Conservation (phyloP, 2,797 vertebrate genomes). For the Falco berigora region DNA sequence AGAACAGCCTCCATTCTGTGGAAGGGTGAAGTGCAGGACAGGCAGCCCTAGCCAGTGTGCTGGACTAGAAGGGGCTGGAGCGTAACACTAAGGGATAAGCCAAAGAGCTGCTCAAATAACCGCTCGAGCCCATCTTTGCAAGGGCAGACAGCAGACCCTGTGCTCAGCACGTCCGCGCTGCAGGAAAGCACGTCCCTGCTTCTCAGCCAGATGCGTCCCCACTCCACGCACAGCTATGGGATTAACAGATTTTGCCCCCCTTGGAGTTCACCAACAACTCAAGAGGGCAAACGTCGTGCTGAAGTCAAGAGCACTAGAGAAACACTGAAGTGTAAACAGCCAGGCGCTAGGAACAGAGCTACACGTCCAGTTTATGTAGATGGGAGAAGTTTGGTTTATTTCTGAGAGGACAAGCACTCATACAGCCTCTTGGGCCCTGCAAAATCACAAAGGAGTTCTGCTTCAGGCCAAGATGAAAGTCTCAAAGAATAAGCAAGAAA, state of each 20-base stretch:
- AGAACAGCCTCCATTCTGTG: neutral
- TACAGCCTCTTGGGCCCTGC: neutral
- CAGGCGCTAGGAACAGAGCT: accelerated
- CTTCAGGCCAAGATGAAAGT: neutral
- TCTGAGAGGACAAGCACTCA: neutral
- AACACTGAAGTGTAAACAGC: neutral
- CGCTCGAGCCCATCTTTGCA: neutral
- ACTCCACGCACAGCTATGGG: accelerated
- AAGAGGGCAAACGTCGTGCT: neutral
- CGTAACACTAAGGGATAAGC: neutral
- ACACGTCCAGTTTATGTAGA: neutral
- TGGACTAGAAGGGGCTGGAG: neutral
- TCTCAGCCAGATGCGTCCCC: neutral
- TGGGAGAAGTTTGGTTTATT: neutral
- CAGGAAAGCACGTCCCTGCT: neutral
- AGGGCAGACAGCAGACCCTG: neutral
- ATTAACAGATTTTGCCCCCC: neutral
- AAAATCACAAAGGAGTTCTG: neutral
- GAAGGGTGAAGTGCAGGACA: neutral
- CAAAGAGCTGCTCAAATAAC: neutral
- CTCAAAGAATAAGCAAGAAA: neutral
- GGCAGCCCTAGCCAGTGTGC: neutral
- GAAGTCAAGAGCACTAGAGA: neutral
- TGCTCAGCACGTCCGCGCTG: accelerated
- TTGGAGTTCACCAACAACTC: neutral